Conservation (phyloP, 2,888 invertebrate species). For the Netelia melanura region DNA sequence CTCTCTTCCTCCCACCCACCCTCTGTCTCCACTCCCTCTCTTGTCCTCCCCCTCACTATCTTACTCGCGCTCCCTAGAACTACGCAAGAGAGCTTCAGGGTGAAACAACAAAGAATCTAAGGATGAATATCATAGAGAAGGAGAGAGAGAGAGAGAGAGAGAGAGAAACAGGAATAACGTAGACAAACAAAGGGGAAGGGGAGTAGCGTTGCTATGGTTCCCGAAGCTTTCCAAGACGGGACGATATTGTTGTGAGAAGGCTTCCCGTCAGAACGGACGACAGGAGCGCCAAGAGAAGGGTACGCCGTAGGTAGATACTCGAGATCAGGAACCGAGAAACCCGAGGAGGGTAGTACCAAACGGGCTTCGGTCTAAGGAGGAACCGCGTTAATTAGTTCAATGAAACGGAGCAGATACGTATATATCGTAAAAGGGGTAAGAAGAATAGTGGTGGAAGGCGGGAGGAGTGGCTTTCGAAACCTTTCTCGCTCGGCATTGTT, state of each 20-base stretch:
- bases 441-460: not conserved
- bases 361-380: slow-evolving; percentile 27
- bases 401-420: slow-evolving; percentile 37
- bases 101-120: not conserved
- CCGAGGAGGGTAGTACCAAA: slow-evolving; percentile 8
- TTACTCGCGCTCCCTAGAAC: not conserved
- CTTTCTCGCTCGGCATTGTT: slow-evolving; percentile 44
- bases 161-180: slow-evolving; percentile 1
- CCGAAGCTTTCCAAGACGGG: slow-evolving; percentile 30
- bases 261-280: slow-evolving; percentile 25
- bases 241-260: slow-evolving; percentile 58
- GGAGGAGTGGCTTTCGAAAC: not conserved
- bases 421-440: not conserved
- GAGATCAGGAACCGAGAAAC: slow-evolving; percentile 2
- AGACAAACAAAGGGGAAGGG: not conserved
- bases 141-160: not conserved
- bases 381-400: slow-evolving; percentile 46
- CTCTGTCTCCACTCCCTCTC: not conserved
- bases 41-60: slow-evolving; percentile 2
- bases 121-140: slow-evolving; percentile 1
- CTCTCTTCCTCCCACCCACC: not conserved
- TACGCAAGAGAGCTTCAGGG: not conserved
- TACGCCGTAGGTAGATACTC: not conserved
- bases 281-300: slow-evolving; percentile 17
- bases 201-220: slow-evolving; percentile 48